Percentiles rank a stretch among this genome's conserved stretches.
Evolutionary conservation across 2,888 invertebrate genomes (phyloP).

Genomic region (Lordiphosa andalusiaca): DNA sequence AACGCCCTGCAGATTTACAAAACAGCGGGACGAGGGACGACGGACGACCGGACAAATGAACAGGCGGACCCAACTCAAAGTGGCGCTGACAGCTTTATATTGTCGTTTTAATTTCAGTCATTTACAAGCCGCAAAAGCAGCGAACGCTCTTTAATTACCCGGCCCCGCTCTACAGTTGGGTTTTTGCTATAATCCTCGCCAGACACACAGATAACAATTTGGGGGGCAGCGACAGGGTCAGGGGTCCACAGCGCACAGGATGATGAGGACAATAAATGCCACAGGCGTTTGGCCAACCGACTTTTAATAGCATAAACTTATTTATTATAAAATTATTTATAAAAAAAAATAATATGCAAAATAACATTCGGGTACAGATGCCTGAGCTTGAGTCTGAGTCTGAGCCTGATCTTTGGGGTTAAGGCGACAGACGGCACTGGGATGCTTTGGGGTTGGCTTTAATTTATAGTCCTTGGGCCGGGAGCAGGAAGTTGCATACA

Average conservation of each 20-base stretch:
- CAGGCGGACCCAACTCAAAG: conserved; percentile 55
- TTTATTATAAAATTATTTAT: conserved; percentile 71
- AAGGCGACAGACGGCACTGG: conserved; percentile 46
- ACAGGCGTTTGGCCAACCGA: conserved; percentile 47
- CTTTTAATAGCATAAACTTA: conserved; percentile 64
- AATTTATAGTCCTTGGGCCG: conserved; percentile 61
- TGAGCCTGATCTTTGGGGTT: conserved; percentile 34
- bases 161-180: conserved; percentile 44
- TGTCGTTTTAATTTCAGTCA: conserved; percentile 67
- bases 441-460: conserved; percentile 33
- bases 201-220: conserved; percentile 56
- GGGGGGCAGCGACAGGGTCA: neutral
- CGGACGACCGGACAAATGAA: neutral
- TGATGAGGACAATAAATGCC: conserved; percentile 45
- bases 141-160: conserved; percentile 64
- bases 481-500: conserved; percentile 66
- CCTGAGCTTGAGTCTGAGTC: conserved; percentile 7
- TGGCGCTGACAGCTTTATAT: conserved; percentile 68
- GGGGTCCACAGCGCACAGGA: conserved; percentile 5
- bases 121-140: conserved; percentile 59
- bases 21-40: conserved; percentile 1
- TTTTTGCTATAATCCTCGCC: conserved; percentile 34
- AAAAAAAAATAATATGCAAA: conserved; percentile 56
- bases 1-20: conserved; percentile 6
- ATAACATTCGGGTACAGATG: conserved; percentile 23